Evolutionary conservation across 2,113 vertebrate species (phyloP), one percentile per base, ranked within the genome.

Genomic region (Ptilonorhynchus violaceus): DNA sequence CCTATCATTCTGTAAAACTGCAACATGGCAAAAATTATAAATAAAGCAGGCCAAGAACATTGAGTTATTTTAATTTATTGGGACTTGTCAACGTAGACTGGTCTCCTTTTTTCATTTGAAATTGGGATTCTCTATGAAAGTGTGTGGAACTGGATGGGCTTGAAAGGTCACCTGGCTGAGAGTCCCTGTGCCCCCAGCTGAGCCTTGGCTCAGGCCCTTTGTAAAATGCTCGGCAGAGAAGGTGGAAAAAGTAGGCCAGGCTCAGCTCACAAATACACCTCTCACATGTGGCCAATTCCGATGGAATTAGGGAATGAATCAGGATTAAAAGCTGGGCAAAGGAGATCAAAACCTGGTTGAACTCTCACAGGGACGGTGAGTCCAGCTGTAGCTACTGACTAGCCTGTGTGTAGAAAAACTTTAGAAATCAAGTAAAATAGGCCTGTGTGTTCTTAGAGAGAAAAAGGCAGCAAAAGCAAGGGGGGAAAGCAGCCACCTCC

Each of bases 181-280:
- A 78, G 70, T 73, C 37, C 70, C 19, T 2, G 28, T 91, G 73
- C 33, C 80, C 76, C 76, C 64, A 79, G 78, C 86, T 0, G 13
- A 78, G 79, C 8, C 0, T 70, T 11, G 4, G 64, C 68, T 80
- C 19, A 62, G 73, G n/a, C 42, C 66, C 89, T 83, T 69, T 49
- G 9, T 10, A 20, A 74, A 92, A 72, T 6, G 1, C 63, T 93
- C 10, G 0, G 79, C 86, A 91, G 80, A 97, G 68, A 60, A 93
- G 80, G 49, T 96, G 88, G 72, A 84, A 94, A 96, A 93, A 92
- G 86, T 72, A 91, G 90, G 90, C 72, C 96, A 95, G 31, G 49
- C 92, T 92, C 64, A 42, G 52, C 79, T 84, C 85, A 95, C 85
- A 96, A 95, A 93, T 24, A n/a, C 95, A 94, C 60, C 93, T 90